These are phyloP conservation scores for Sicus ferrugineus DNA, from an alignment of 2,888 invertebrate genomes.

Conservation along the genomic window DNA sequence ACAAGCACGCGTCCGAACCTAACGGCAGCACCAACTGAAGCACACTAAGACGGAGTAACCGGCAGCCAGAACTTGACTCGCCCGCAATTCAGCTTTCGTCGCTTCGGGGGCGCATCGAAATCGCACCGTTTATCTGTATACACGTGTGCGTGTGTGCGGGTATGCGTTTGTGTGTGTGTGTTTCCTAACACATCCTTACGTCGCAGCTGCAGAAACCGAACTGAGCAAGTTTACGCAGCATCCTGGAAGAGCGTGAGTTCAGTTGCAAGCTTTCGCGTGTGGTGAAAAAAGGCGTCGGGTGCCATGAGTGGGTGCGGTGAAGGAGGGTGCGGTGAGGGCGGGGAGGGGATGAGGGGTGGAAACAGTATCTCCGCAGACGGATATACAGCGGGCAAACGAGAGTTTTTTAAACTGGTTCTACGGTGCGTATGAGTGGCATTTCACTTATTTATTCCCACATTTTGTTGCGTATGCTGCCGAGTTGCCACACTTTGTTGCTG, in stretches of 20 bases:
- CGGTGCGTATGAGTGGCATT: not conserved
- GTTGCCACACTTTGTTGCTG: too few relatives aligned
- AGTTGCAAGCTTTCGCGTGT: not conserved
- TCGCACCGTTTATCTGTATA: not conserved
- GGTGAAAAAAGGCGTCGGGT: not conserved
- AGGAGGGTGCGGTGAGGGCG: not conserved
- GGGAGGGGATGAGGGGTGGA: not conserved
- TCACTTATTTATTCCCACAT: too few relatives aligned
- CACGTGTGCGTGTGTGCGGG: not conserved
- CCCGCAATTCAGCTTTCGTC: slow-evolving; percentile 17
- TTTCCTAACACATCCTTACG: slow-evolving; percentile 7
- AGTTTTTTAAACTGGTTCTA: not conserved
- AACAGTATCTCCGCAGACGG: too few relatives aligned
- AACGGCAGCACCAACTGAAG: slow-evolving; percentile 11
- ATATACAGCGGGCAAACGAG: not conserved
- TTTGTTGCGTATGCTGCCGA: too few relatives aligned
- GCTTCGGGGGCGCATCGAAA: not conserved
- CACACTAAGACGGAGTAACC: slow-evolving; percentile 1
- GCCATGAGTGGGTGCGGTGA: not conserved
- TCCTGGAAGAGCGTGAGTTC: not conserved
- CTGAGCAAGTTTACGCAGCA: too few relatives aligned
- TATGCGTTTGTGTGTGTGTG: not conserved
- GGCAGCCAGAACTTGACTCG: slow-evolving; percentile 22
- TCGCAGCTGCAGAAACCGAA: slow-evolving; percentile 3
- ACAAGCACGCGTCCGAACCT: slow-evolving; percentile 12